Evolutionary conservation across 1,140 invertebrate species (phyloP).

Genomic region (Bombus soroeensis): DNA sequence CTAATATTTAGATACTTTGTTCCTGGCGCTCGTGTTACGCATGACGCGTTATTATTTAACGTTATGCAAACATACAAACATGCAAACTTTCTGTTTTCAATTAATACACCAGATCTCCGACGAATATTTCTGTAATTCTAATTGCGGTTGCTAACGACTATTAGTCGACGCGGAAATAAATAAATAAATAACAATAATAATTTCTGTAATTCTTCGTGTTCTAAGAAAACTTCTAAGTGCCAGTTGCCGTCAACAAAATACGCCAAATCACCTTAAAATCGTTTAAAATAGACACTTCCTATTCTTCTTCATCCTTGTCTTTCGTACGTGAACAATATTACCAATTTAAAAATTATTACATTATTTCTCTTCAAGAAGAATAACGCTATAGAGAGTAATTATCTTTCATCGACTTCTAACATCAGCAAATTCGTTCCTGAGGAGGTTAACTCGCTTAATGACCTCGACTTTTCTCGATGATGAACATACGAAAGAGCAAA

Average conservation of each 20-base stretch:
- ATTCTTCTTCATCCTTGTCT: not conserved
- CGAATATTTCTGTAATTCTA: too few species aligned
- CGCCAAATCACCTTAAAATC: not conserved
- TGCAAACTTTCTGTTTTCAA: too few species aligned
- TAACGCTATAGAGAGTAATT: accelerated
- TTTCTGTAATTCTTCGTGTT: too few species aligned
- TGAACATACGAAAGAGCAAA: not conserved
- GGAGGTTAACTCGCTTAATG: not conserved
- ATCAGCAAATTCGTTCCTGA: not conserved
- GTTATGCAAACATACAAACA: too few species aligned
- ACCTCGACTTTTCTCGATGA: not conserved
- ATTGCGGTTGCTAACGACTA: too few species aligned
- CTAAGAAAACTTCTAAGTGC: too few species aligned
- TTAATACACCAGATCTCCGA: too few species aligned
- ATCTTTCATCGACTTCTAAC: not conserved
- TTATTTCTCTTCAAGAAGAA: not conserved
- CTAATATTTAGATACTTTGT: too few species aligned
- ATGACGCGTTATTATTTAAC: too few species aligned
- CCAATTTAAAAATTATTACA: not conserved
- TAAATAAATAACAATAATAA: too few species aligned
- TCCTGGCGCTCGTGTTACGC: too few species aligned
- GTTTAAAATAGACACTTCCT: not conserved
- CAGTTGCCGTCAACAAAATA: not conserved
- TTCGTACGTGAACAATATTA: not conserved
- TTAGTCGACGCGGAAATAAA: too few species aligned